These are phyloP conservation scores for Linnaemya tessellans DNA, from an alignment of 2,888 invertebrate genomes.

Conservation along the genomic window DNA sequence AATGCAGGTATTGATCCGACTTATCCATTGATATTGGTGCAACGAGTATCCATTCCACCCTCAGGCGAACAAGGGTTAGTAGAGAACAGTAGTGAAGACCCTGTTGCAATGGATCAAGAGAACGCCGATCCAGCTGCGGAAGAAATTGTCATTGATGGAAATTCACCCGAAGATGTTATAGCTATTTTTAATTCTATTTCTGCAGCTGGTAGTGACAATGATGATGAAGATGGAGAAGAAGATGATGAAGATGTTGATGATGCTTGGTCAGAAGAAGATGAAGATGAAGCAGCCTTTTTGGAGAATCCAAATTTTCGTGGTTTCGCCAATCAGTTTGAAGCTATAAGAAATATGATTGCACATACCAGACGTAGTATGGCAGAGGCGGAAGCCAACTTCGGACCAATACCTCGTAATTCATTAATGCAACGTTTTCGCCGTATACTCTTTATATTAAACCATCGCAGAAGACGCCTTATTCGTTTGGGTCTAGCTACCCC, in stretches of 20 bases:
- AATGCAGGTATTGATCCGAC: constrained; percentile 68
- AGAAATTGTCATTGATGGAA: neutral
- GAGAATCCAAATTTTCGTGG: constrained; percentile 68
- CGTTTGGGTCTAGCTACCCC: constrained; percentile 48
- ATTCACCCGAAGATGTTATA: constrained; percentile 10
- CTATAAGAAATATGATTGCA: constrained; percentile 68
- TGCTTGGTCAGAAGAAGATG: constrained; percentile 60
- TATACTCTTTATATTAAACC: constrained; percentile 78
- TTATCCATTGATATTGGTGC: constrained; percentile 63
- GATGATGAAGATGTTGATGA: constrained; percentile 46
- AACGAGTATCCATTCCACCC: constrained; percentile 55
- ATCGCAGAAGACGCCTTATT: constrained; percentile 70
- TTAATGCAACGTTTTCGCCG: constrained; percentile 79
- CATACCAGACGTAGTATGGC: constrained; percentile 71
- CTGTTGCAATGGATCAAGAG: constrained; percentile 54
- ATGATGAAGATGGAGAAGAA: constrained; percentile 65
- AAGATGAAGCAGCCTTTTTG: constrained; percentile 66
- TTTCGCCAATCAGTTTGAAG: constrained; percentile 65
- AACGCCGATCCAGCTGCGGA: constrained; percentile 2
- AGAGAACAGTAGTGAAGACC: constrained; percentile 15
- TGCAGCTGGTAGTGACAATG: constrained; percentile 45
- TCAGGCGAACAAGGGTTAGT: neutral
- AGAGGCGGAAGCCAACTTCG: constrained; percentile 64
- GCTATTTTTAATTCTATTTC: constrained; percentile 33
- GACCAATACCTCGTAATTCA: constrained; percentile 73